Evolutionary conservation across 2,113 vertebrate genomes (phyloP), one percentile per base, ranked within the genome.

Genomic region (Podocnemis expansa): DNA sequence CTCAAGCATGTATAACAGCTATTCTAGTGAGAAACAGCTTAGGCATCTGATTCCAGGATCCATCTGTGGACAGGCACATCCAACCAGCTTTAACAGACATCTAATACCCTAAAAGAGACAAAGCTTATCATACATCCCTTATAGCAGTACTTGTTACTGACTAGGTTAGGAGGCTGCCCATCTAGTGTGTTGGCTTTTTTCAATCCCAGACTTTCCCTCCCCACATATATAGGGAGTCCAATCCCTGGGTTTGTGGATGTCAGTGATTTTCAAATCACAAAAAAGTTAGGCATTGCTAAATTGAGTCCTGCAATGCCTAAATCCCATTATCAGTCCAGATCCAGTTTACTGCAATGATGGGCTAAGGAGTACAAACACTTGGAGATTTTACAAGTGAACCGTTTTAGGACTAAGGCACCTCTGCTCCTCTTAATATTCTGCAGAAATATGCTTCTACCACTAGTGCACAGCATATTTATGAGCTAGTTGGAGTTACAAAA

Each of bases 351-450:
- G 25, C 73, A 43, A 29, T 54, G 8, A 27, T 31, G 2, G 38
- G 75, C n/a, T 24, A 52, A 31, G 29, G 17, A 52, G 2, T 41
- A 82, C 45, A 60, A 58, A 82, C 25, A 5, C 34, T 83, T 13
- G 83, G 75, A 29, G 55, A 76, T 73, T 56, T 89, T 2, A 0
- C 21, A 78, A n/a, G 19, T 63, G 31, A 56, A 21, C 47, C 88
- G 45, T 78, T 45, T 83, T 54, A 70, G 63, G 51, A 21, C 2
- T 14, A 6, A 8, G 21, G 85, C 0, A 0, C 0, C 2, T 19
- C 31, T 75, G 0, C 3, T 73, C 49, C 31, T 84, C 19, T 85
- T 82, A 34, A 38, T 34, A 70, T 70, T 5, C 63, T 70, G 9
- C 43, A 27, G 25, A 82, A 31, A 21, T 10, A 4, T 2, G 0